Base-by-base conservation (phyloP, 2,797 vertebrate species). In the Fistularia commersonii region DNA sequence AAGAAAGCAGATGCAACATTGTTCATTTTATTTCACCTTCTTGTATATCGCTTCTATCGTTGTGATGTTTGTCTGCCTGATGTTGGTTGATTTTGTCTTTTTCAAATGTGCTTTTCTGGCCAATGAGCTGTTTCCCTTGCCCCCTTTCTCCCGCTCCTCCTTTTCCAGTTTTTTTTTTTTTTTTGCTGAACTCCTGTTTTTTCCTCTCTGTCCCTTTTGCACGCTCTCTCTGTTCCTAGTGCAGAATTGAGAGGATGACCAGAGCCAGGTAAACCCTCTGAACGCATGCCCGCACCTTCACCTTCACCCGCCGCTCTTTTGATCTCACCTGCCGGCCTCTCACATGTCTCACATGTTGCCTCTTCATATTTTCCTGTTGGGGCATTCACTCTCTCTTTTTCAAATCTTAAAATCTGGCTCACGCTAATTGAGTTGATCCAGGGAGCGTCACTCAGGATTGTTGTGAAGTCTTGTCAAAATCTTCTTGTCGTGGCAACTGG, bases 241-340 rank as follows among this genome's bases (percentile, higher is more conserved):
- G 93, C 97, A 98, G 94, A 94, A 98, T 87, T 98, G 94, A 98
- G 90, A 87, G 91, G 84, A 92, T 94, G 87, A 92, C 88, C 76
- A 89, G 72, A 89, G 76, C 81, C 91, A 99, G 97, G 97, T 99
- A 99, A 97, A 86, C 54, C 53, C 40, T 1, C 64, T 77, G 47
- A 77, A 62, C 45, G 74, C 69, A 65, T 78, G 52, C 34, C 35
- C 42, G 38, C 50, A 64, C 47, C 42, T 74, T 56, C 44, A 72
- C 58, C 23, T 59, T 58, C 56, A 69, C 49, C 48, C 42, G 53
- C 37, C 41, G 53, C 5, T 51, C 52, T 50, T 52, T 59, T 35
- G 48, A 39, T 59, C 41, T 56, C 64, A 55, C 33, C 66, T 14
- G 10, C 51, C 44, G 60, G 46, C 54, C 55, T 66, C 37, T 52